Evolutionary conservation across 2,888 invertebrate genomes (phyloP), one percentile per base, ranked within the genome.

Genomic region (Cryptocephalus moraei): DNA sequence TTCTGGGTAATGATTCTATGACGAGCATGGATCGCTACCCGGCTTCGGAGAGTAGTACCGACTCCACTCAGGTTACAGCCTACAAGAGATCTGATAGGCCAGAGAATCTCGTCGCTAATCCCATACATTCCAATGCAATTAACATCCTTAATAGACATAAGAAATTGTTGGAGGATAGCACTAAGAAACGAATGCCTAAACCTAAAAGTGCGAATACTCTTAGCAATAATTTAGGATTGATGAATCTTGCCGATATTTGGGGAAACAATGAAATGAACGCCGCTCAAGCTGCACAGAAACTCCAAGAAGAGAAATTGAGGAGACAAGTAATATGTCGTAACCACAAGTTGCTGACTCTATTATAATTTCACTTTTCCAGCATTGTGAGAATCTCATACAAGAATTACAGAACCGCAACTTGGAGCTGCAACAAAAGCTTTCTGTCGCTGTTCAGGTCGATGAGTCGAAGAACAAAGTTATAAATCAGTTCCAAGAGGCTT

Each of bases 381-480:
- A 86, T 61, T 86, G 86, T 58, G 90, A 90, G 69, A 76, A 80
- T 49, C 73, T 84, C 57, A 86, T 90, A 44, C 82, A 84, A 59
- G 78, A 82, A 44, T 68, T 89, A 1, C 89, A 90, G 63, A 78
- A 78, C 56, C 81, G 81, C 55, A 69, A 84, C 43, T 69, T 89
- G 31, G 87, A 89, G 56, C 81, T 85, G 56, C 86, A 89, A 64
- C 86, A 90, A 64, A 83, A 83, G 58, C 65, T 90, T 32, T 84
- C 88, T 0, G 86, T 89, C 0, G 89, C 89, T 1, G 66, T 88
- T 6, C 79, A 81, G 65, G 83, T 89, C 0, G 89, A 90, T 65
- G 77, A 80, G 46, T 77, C 82, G 0, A 90, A 90, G 63, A 88
- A 88, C 58, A 68, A 73, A 1, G 81, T 84, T 0, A 79, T 90